phyloP scores from a whole-genome alignment of 2,797 vertebrate species.

The Avahi laniger region DNA sequence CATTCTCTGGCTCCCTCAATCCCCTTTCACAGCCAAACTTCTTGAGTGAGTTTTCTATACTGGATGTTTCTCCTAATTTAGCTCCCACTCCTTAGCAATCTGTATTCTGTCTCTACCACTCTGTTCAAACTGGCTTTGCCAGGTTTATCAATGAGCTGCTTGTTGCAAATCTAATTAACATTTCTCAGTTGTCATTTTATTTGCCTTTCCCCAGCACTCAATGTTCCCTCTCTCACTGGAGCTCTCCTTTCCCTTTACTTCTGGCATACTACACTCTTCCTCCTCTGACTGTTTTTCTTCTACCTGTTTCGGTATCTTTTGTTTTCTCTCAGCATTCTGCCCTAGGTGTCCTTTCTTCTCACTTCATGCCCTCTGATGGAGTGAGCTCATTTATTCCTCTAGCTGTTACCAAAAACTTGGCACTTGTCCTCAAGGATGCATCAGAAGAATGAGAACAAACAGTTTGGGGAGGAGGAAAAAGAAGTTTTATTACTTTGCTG shows the following conservation, averaged over 20 bases:
- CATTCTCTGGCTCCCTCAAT: not conserved
- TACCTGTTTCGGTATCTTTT: not conserved
- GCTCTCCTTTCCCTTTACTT: not conserved
- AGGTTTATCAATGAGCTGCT: not conserved
- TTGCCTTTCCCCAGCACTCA: conserved; percentile 14
- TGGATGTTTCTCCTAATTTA: not conserved
- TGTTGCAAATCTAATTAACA: not conserved
- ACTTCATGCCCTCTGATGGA: not conserved
- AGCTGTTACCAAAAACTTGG: too few relatives aligned
- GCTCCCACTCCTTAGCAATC: not conserved
- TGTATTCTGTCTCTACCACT: not conserved
- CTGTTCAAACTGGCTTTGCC: conserved; percentile 5
- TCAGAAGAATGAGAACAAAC: too few relatives aligned
- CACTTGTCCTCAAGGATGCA: too few relatives aligned
- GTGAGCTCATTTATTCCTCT: not conserved
- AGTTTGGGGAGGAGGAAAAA: too few relatives aligned
- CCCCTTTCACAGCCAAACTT: not conserved
- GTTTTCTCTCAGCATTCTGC: not conserved
- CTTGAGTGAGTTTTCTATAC: not conserved
- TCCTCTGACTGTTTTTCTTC: not conserved
- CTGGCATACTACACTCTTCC: not conserved
- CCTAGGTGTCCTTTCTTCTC: not conserved
- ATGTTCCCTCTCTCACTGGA: not conserved
- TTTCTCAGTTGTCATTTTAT: conserved; percentile 22
- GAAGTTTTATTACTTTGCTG: too few relatives aligned